phyloP scores from a whole-genome alignment of 2,888 invertebrate genomes.

The Boloria selene region DNA sequence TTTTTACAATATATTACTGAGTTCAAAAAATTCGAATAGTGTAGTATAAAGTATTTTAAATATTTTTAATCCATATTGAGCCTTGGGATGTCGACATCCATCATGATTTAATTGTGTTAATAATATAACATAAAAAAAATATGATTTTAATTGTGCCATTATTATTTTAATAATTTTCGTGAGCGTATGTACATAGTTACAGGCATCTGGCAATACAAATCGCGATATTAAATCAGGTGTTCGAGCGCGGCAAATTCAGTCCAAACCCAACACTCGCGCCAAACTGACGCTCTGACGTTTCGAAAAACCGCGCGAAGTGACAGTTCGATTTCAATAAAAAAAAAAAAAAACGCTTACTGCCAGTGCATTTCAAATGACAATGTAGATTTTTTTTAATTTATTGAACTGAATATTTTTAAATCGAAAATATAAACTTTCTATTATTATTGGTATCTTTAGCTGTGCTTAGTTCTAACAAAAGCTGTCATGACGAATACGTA shows the following conservation, averaged over 20 bases:
- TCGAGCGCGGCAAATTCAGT: constrained; percentile 54
- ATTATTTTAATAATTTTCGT: neutral
- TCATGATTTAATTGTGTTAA: too few species aligned
- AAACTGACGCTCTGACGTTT: constrained; percentile 50
- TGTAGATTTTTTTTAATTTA: constrained; percentile 44
- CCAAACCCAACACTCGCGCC: constrained; percentile 47
- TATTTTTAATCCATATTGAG: too few species aligned
- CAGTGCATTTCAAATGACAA: constrained; percentile 46
- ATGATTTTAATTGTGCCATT: neutral
- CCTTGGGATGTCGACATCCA: too few species aligned
- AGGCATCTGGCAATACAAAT: constrained; percentile 39
- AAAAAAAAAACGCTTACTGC: constrained; percentile 30
- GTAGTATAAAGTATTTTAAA: too few species aligned
- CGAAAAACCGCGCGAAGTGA: constrained; percentile 56
- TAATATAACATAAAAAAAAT: too few species aligned
- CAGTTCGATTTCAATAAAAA: constrained; percentile 42
- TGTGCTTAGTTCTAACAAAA: constrained; percentile 50
- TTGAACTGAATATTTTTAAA: neutral
- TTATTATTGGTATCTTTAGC: constrained; percentile 43
- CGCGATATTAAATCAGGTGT: constrained; percentile 54
- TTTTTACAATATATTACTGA: too few species aligned
- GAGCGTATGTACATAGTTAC: neutral
- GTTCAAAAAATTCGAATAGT: too few species aligned
- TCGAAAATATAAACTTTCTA: constrained; percentile 34
- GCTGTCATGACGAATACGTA: constrained; percentile 57